Evolutionary conservation across 2,888 invertebrate species (phyloP).

Genomic region (Balanococcus diminutus): DNA sequence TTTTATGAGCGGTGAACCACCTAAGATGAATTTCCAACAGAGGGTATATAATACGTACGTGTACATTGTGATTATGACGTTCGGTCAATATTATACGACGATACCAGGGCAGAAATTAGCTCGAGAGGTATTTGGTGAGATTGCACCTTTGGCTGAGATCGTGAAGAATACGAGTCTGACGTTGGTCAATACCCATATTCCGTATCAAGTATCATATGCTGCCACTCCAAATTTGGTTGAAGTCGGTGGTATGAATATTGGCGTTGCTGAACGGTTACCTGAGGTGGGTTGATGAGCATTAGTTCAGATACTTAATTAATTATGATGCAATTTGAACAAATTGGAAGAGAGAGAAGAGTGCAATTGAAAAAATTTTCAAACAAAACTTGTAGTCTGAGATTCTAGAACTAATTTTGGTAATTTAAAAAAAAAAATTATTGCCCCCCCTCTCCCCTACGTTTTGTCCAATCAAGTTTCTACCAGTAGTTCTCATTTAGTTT

Average conservation of each 20-base stretch:
- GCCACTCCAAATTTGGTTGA: neutral
- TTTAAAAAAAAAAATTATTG: no score
- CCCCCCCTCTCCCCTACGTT: no score
- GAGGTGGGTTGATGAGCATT: neutral
- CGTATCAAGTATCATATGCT: neutral
- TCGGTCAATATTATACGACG: neutral
- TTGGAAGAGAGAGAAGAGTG: no score
- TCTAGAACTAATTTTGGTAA: no score
- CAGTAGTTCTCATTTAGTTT: no score
- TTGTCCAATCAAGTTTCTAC: no score
- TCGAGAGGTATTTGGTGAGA: neutral
- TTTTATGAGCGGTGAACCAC: neutral
- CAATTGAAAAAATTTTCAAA: no score
- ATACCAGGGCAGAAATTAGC: neutral
- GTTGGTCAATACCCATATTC: neutral
- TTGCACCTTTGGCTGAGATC: neutral
- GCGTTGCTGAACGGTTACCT: neutral
- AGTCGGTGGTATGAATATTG: neutral
- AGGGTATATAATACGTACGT: neutral
- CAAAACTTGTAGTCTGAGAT: no score
- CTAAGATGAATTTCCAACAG: neutral
- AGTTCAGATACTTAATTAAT: no score
- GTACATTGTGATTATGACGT: neutral
- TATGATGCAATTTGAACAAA: no score
- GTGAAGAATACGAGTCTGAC: slow-evolving; percentile 37